Base-by-base conservation (phyloP, 1,140 invertebrate species). In the Lordiphosa clarofinis region DNA sequence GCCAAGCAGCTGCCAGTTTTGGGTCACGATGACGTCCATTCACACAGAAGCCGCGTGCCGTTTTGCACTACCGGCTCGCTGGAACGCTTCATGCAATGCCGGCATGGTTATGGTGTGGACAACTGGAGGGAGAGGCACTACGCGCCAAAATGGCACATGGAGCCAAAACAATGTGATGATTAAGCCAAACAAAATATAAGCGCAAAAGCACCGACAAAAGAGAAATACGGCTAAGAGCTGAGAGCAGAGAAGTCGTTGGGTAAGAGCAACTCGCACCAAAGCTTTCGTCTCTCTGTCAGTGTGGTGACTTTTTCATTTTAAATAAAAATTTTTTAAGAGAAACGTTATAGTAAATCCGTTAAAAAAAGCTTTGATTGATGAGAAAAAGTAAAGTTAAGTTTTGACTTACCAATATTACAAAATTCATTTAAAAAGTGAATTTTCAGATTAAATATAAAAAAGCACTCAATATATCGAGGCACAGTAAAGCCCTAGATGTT, bases 11-110 rank as follows among this genome's bases (percentile, higher is more conserved):
- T 70, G 65, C 60, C 50, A 13, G 36, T 60, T 72, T 61, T 66
- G 67, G 69, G 69, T 72, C 69, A 62, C 31, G 38, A 68, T 67
- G 58, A 62, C 47, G 67, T 63, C 24, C 43, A 46, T 31, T 56
- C 64, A 76, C 50, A 55, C 49, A 35, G 52, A 19, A 57, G 62
- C 64, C 64, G 64, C 64, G 62, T 67, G 64, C 64, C 64, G 60
- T 39, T 44, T 62, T 28, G 24, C 24, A 31, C 46, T 40, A 13
- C 38, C 38, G 38, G 38, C 38, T 12, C 13, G 12, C 38, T 13
- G 35, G n/a, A n/a, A n/a, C n/a, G 48, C 24, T 42, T 13, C 49
- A 49, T 69, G 65, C 64, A 67, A 60, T 35, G 50, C 39, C 39
- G 52, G 38, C 39, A 57, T 50, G 66, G 28, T n/a, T 46, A 65